Evolutionary conservation across 2,888 invertebrate genomes (phyloP).

Genomic region (Xylophagus ater): DNA sequence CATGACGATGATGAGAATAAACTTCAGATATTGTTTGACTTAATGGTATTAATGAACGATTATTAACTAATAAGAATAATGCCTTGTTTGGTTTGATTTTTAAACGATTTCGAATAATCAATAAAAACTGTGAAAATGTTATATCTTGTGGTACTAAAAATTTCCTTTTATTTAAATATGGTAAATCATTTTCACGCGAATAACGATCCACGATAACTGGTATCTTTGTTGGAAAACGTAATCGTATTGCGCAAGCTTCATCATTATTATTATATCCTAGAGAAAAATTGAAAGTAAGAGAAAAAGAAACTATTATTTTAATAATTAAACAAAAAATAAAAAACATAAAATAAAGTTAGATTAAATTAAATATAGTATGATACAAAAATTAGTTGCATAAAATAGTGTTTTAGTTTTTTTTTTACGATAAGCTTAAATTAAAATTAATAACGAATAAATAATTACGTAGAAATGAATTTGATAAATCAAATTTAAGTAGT

Average conservation of each 20-base stretch:
- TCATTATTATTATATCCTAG: conserved; percentile 41
- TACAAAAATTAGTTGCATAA: no score
- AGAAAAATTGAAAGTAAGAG: no score
- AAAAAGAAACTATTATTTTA: no score
- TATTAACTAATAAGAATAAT: conserved; percentile 71
- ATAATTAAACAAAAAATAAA: conserved; percentile 5
- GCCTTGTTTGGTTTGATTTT: conserved; percentile 50
- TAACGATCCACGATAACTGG: conserved; percentile 78
- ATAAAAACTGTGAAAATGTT: conserved; percentile 78
- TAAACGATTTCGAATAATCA: conserved; percentile 54
- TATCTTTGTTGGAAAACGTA: conserved; percentile 68
- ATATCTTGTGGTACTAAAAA: conserved; percentile 83
- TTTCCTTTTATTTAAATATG: conserved; percentile 70
- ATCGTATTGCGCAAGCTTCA: conserved; percentile 66
- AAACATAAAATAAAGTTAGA: neutral
- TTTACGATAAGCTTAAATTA: no score
- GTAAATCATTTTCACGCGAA: conserved; percentile 63
- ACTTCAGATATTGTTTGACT: conserved; percentile 72
- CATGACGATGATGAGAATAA: conserved; percentile 62
- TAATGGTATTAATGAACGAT: conserved; percentile 69
- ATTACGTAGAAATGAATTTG: no score
- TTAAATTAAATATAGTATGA: no score
- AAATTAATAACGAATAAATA: no score
- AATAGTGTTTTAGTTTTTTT: no score
- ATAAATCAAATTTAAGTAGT: no score